phyloP scores from a whole-genome alignment of 2,888 invertebrate genomes.

The Oasisia sp. region DNA sequence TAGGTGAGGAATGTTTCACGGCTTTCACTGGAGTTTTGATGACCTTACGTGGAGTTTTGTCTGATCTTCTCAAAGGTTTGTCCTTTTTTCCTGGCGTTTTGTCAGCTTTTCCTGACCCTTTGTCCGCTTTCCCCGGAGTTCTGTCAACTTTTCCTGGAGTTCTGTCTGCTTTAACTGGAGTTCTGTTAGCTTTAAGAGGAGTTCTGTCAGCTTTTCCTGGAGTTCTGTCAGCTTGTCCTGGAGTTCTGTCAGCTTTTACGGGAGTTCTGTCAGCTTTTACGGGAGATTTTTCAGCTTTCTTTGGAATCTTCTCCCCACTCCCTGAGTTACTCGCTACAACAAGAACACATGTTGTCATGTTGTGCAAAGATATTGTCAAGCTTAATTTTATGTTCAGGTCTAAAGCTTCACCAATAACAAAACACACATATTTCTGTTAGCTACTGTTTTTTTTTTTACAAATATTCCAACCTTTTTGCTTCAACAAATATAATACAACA shows the following conservation, averaged over 20 bases:
- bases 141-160: neutral
- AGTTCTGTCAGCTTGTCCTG: neutral
- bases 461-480: neutral
- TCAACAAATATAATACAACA: neutral
- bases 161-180: neutral
- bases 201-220: slow-evolving; percentile 6
- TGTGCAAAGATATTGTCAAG: neutral
- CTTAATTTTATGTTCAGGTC: neutral
- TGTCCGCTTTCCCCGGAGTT: slow-evolving; percentile 29
- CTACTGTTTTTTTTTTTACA: neutral
- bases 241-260: slow-evolving; percentile 32
- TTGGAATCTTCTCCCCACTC: neutral
- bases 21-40: slow-evolving; percentile 17
- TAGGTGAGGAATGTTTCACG: neutral
- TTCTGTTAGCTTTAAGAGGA: slow-evolving; percentile 13
- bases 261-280: slow-evolving; percentile 36
- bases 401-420: neutral
- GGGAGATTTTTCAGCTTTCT: slow-evolving; percentile 30
- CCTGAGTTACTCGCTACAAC: neutral
- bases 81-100: slow-evolving; percentile 34
- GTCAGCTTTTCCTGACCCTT: slow-evolving; percentile 38
- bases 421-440: neutral
- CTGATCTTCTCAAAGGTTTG: neutral
- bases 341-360: neutral
- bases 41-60: neutral